phyloP scores from a whole-genome alignment of 92 coral and sea anemone species.

The Bergia puertoricense region DNA sequence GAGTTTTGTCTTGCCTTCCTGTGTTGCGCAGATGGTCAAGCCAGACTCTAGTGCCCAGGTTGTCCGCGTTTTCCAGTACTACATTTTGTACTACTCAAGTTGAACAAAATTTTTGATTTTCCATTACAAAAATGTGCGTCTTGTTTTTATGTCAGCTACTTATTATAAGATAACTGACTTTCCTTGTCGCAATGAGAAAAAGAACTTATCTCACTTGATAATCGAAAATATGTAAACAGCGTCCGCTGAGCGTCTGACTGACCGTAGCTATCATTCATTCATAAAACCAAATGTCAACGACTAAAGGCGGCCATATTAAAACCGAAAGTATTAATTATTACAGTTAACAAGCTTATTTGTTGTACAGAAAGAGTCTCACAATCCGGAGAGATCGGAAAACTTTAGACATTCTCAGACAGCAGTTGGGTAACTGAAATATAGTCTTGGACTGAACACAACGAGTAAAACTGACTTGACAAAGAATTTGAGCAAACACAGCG shows the following conservation, averaged over 20 bases:
- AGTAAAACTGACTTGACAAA: neutral
- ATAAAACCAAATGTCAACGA: neutral
- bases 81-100: no score
- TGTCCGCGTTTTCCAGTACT: no score
- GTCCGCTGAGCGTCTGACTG: neutral
- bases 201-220: neutral
- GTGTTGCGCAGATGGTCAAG: neutral
- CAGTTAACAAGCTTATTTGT: neutral
- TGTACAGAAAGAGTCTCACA: neutral
- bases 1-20: conserved; percentile 12
- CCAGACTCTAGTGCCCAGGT: neutral
- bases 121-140: no score
- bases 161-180: no score
- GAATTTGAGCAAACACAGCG: neutral
- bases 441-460: neutral
- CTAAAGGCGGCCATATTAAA: neutral
- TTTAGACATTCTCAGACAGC: neutral
- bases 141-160: no score
- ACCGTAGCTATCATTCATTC: neutral
- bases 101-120: no score
- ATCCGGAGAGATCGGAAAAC: neutral
- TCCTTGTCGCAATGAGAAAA: neutral
- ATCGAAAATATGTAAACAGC: neutral
- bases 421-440: neutral
- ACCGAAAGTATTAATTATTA: neutral